These are phyloP conservation scores for Liodrosophila aerea DNA, from an alignment of 2,888 invertebrate species.

Conservation along the genomic window DNA sequence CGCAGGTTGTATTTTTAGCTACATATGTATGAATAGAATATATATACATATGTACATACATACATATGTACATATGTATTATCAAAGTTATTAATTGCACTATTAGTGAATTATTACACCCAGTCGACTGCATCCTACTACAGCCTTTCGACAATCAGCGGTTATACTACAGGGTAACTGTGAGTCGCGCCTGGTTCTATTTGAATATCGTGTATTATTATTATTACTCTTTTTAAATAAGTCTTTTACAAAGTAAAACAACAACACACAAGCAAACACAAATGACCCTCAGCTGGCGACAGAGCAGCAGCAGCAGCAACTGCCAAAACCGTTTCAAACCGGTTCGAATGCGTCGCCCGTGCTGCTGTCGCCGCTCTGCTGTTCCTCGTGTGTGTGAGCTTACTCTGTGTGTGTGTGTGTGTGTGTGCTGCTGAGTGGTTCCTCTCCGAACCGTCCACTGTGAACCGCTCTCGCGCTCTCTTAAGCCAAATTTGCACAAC, in stretches of 20 bases:
- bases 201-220: too few species aligned
- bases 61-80: too few species aligned
- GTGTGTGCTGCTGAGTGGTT: conserved; percentile 9
- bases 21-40: too few species aligned
- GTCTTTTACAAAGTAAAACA: conserved; percentile 1
- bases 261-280: conserved; percentile 19
- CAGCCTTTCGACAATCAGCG: too few species aligned
- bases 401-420: background rate
- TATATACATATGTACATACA: too few species aligned
- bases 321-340: conserved; percentile 58
- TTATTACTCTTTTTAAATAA: too few species aligned
- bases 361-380: conserved; percentile 6
- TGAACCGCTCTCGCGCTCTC: conserved; percentile 44
- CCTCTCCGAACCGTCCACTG: conserved; percentile 42
- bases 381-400: too few species aligned
- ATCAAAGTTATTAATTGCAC: too few species aligned
- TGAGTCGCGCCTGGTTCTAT: too few species aligned
- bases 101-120: too few species aligned
- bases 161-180: too few species aligned
- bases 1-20: too few species aligned
- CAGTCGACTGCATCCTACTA: conserved; percentile 7
- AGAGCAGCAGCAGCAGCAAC: conserved; percentile 24
- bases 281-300: conserved; percentile 54
- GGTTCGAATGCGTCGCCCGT: conserved; percentile 40
- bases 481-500: conserved; percentile 12